These are phyloP conservation scores for Stigmatopora argus DNA, from an alignment of 2,113 vertebrate genomes.

Conservation along the genomic window DNA sequence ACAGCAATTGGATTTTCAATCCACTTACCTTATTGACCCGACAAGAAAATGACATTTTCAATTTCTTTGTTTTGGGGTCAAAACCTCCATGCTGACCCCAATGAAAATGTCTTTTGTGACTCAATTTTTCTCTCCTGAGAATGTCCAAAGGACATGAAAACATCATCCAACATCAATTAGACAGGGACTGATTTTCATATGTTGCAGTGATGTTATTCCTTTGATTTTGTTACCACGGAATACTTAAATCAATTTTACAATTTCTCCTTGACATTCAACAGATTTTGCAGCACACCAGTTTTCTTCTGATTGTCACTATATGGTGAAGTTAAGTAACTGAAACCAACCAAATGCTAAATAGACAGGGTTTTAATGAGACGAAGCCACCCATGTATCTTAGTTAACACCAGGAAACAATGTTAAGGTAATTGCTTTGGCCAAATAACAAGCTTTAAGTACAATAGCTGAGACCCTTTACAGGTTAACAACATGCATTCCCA, in stretches of 20 bases:
- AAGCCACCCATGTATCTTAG: background rate
- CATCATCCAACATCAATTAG: no score
- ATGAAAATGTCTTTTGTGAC: no score
- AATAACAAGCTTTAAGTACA: constrained; percentile 8
- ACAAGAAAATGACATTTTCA: background rate
- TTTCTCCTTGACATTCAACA: background rate
- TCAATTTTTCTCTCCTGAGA: no score
- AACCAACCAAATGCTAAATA: constrained; percentile 8
- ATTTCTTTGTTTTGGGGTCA: background rate
- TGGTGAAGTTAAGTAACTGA: constrained; percentile 3
- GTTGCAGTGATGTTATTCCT: no score
- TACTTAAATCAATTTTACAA: background rate
- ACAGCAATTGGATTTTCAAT: background rate
- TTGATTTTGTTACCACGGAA: no score
- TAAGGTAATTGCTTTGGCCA: constrained; percentile 19
- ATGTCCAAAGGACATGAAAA: no score
- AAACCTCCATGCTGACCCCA: background rate
- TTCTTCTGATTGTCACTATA: constrained; percentile 1
- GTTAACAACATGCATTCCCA: background rate
- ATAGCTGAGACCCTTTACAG: background rate
- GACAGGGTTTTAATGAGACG: constrained; percentile 9
- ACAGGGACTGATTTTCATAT: no score
- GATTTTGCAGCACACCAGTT: constrained; percentile 3
- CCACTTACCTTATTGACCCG: background rate
- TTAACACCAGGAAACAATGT: constrained; percentile 6